These are phyloP conservation scores for Mus musculus DNA, from an alignment of 2,113 vertebrate genomes.

Conservation along the genomic window DNA sequence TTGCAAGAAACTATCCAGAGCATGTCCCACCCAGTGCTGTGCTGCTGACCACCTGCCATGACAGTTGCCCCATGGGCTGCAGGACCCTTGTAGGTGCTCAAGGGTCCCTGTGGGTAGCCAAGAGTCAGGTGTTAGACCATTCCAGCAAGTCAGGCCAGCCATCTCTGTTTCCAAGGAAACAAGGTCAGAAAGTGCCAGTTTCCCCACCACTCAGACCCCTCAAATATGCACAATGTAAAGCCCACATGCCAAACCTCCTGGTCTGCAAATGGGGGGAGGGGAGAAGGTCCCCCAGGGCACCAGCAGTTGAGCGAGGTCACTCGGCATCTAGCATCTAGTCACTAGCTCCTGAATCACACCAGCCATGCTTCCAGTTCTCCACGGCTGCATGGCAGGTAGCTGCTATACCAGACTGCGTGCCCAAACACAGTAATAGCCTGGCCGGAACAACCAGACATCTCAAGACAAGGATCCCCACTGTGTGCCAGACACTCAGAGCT, in stretches of 20 bases:
- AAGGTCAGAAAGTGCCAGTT: not conserved
- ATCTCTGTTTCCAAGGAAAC: slow-evolving; percentile 13
- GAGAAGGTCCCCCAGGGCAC: not conserved
- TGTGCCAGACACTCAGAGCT: not conserved
- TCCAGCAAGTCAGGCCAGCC: not conserved
- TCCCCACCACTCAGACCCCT: not conserved
- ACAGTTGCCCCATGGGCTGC: not conserved
- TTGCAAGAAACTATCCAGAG: not conserved
- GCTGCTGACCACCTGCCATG: not conserved
- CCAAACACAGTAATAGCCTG: not conserved
- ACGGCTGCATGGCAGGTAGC: not conserved
- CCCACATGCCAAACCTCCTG: not conserved
- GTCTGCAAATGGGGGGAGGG: not conserved
- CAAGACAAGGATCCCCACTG: not conserved
- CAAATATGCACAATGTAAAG: slow-evolving; percentile 20
- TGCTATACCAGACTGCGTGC: not conserved
- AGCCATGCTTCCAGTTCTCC: not conserved
- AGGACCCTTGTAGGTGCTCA: not conserved
- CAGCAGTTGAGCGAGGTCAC: not conserved
- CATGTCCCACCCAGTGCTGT: not conserved
- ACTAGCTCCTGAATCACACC: slow-evolving; percentile 1
- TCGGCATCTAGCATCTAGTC: not conserved
- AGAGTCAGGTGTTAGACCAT: not conserved
- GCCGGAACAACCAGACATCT: not conserved
- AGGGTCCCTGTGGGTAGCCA: not conserved